phyloP scores from a whole-genome alignment of 2,113 vertebrate genomes.

The Petromus typicus region DNA sequence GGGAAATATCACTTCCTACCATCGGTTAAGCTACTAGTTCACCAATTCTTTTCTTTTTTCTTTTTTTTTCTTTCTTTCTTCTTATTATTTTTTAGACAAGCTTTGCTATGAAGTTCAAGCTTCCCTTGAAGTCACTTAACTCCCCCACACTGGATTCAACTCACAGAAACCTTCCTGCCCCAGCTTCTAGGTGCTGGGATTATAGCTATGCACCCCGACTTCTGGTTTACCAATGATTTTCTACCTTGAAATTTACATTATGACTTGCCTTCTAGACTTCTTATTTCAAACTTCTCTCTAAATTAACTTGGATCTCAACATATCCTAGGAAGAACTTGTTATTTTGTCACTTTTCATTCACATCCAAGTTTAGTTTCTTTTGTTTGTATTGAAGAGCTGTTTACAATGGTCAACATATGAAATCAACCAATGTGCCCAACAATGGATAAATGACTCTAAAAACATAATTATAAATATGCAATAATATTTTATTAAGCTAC shows the following conservation, averaged over 20 bases:
- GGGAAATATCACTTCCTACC: background rate
- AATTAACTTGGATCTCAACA: background rate
- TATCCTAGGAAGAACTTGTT: background rate
- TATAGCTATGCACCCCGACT: background rate
- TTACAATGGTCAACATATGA: background rate
- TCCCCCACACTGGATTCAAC: background rate
- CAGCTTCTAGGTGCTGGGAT: background rate
- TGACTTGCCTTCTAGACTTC: background rate
- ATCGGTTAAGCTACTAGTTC: background rate
- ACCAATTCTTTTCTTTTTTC: background rate
- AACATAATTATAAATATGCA: background rate
- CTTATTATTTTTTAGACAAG: background rate
- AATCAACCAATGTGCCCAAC: background rate
- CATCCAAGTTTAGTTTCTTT: background rate
- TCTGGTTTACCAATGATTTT: background rate
- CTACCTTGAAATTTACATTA: background rate
- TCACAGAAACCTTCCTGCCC: background rate
- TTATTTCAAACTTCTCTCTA: background rate
- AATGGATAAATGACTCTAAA: background rate
- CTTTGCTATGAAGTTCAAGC: background rate
- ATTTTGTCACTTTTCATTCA: background rate
- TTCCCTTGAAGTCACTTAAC: background rate
- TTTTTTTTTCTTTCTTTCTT: no score
- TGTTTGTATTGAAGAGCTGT: background rate
- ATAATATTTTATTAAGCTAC: background rate